Conservation (phyloP, 2,113 vertebrate species). For the Forbesichthys agassizii region DNA sequence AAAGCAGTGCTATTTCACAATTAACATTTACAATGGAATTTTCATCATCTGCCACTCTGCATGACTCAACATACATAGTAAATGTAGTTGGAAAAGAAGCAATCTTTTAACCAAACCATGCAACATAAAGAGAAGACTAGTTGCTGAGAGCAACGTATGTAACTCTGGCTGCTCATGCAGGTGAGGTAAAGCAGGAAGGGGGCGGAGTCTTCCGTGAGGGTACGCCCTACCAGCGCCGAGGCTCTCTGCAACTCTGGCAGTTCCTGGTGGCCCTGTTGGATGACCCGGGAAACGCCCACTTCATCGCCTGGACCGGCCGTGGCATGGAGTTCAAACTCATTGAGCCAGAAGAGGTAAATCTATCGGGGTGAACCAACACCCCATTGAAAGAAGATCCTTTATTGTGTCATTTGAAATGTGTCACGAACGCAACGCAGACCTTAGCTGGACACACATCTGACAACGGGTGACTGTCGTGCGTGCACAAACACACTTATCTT, state of each 20-base stretch:
- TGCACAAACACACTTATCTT: not conserved
- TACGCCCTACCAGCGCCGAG: slow-evolving; percentile 91
- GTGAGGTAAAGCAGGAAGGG: slow-evolving; percentile 91
- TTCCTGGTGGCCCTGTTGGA: slow-evolving; percentile 95
- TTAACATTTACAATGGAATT: too few relatives aligned
- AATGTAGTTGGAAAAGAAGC: not conserved
- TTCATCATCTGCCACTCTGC: too few relatives aligned
- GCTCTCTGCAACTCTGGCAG: slow-evolving; percentile 97
- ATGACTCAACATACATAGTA: too few relatives aligned
- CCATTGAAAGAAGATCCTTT: not conserved
- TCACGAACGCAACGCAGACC: too few relatives aligned
- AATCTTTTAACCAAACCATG: too few relatives aligned
- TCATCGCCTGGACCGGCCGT: slow-evolving; percentile 97
- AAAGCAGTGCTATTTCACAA: too few relatives aligned
- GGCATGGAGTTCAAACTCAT: slow-evolving; percentile 99
- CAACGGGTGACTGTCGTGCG: not conserved
- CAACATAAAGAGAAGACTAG: too few relatives aligned
- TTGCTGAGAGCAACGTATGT: too few relatives aligned
- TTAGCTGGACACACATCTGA: not conserved
- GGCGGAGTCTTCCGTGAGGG: slow-evolving; percentile 83
- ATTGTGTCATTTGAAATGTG: not conserved
- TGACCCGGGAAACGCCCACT: slow-evolving; percentile 90
- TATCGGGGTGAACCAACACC: not conserved
- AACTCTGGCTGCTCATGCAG: slow-evolving; percentile 51
- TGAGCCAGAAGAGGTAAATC: slow-evolving; percentile 92